These are phyloP conservation scores for Callimico goeldii DNA, from an alignment of 2,797 vertebrate species.

Conservation along the genomic window DNA sequence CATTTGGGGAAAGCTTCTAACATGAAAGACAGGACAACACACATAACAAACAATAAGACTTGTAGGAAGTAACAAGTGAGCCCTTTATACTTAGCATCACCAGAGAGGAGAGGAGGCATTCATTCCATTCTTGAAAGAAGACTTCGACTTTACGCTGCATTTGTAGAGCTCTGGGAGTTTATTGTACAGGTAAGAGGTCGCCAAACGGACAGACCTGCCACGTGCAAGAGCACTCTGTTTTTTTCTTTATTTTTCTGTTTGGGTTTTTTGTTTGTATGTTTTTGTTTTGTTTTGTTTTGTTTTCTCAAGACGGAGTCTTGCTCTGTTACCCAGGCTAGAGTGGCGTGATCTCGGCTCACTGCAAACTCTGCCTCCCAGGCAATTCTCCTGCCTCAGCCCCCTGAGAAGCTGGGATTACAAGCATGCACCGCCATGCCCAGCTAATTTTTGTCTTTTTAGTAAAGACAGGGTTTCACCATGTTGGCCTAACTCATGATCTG, in stretches of 20 bases:
- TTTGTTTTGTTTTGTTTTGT: neutral
- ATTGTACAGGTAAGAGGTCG: neutral
- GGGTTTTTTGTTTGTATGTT: neutral
- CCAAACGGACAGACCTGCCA: neutral
- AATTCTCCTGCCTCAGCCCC: neutral
- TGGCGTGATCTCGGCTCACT: neutral
- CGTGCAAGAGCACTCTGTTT: neutral
- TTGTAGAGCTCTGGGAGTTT: neutral
- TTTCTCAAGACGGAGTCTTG: neutral
- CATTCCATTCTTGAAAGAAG: neutral
- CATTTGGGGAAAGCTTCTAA: neutral
- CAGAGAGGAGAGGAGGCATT: neutral
- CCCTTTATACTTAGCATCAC: neutral
- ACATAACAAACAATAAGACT: neutral
- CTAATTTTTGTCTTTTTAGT: neutral
- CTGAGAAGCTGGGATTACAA: neutral
- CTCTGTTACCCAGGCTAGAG: neutral
- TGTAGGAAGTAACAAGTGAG: neutral
- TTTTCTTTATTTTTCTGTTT: neutral
- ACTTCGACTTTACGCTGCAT: neutral
- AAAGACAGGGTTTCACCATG: neutral
- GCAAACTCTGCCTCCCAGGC: neutral
- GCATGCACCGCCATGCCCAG: neutral
- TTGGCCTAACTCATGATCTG: neutral
- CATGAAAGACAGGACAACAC: neutral